phyloP scores from a whole-genome alignment of 2,113 vertebrate genomes.

The Proterorhinus semilunaris region DNA sequence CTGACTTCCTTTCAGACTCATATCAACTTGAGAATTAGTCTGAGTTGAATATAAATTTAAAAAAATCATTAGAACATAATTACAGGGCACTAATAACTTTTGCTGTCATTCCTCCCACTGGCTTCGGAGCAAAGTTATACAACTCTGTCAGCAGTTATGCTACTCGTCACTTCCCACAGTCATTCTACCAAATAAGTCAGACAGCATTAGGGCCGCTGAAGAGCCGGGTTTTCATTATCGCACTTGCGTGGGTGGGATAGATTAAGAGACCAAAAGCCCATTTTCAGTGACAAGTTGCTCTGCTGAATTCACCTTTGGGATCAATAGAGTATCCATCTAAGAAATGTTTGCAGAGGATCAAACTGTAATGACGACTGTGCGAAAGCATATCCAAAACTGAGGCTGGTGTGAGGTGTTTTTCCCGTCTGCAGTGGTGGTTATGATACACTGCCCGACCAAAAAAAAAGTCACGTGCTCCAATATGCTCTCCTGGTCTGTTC shows the following conservation, averaged over 20 bases:
- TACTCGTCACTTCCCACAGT: neutral
- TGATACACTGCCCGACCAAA: too few species aligned
- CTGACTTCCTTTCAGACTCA: neutral
- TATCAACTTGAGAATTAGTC: neutral
- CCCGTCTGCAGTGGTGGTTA: too few species aligned
- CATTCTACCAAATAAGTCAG: conserved; percentile 1
- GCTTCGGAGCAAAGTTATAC: too few species aligned
- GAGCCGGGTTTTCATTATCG: neutral
- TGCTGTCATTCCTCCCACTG: neutral
- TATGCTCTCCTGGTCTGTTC: too few species aligned
- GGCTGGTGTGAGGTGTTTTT: too few species aligned
- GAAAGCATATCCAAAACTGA: neutral
- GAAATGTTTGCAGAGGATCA: neutral
- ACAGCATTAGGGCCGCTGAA: neutral
- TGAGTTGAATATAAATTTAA: too few species aligned
- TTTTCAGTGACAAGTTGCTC: neutral
- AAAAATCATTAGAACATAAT: neutral
- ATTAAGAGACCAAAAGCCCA: neutral
- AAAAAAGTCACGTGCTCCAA: too few species aligned
- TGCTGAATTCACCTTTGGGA: neutral
- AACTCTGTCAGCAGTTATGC: neutral
- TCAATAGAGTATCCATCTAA: neutral
- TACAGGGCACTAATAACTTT: neutral
- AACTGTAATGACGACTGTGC: neutral
- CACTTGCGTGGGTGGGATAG: neutral